phyloP scores from a whole-genome alignment of 2,797 vertebrate species.

The Molossus alvarezi region DNA sequence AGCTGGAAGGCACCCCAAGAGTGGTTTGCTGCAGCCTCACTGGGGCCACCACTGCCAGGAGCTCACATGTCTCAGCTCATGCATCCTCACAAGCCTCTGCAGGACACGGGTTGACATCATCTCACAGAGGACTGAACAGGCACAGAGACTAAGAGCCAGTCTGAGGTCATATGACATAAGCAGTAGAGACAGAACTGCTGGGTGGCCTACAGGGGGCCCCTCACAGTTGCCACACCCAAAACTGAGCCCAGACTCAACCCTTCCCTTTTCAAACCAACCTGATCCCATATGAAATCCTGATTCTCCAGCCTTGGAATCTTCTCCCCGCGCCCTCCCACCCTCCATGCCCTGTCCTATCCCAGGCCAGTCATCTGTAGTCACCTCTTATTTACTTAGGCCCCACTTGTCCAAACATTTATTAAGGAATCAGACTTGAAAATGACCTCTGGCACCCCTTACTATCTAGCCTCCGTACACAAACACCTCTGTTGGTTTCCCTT shows the following conservation, averaged over 20 bases:
- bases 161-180: fast-evolving
- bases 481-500: not conserved
- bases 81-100: not conserved
- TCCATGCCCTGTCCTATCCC: too few species aligned
- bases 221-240: not conserved
- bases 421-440: too few species aligned
- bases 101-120: fast-evolving
- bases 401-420: too few species aligned
- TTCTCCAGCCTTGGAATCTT: not conserved
- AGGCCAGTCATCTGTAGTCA: not conserved
- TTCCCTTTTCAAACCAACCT: not conserved
- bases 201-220: not conserved
- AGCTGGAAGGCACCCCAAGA: not conserved
- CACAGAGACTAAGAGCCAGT: not conserved
- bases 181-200: fast-evolving
- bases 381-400: too few species aligned
- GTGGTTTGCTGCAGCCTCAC: fast-evolving
- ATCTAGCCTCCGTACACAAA: not conserved
- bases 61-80: fast-evolving
- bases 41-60: fast-evolving
- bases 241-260: not conserved
- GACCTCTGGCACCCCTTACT: not conserved
- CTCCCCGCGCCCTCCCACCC: fast-evolving
- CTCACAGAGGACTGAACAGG: not conserved
- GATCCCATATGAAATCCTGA: not conserved